Conservation (phyloP, 2,113 vertebrate genomes). For the Hyperopisus bebe region DNA sequence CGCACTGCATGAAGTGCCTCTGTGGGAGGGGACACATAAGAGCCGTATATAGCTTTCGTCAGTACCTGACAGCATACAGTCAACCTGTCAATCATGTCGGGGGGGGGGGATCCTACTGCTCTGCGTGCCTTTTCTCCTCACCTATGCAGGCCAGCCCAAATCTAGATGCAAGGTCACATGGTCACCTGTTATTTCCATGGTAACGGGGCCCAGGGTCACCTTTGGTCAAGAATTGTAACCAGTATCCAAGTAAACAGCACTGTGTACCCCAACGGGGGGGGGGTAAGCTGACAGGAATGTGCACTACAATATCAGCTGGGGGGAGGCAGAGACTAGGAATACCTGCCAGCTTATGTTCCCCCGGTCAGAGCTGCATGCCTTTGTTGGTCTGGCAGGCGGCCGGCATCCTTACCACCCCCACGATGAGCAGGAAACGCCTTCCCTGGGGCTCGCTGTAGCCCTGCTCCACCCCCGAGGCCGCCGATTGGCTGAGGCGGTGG, state of each 20-base stretch:
- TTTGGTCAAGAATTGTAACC: background rate
- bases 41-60: background rate
- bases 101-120: background rate
- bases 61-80: background rate
- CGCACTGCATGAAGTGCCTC: conserved; percentile 84
- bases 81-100: background rate
- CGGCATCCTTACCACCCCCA: conserved; percentile 74
- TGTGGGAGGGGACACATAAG: conserved; percentile 42
- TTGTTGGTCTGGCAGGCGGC: background rate
- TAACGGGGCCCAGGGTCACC: background rate
- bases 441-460: conserved; percentile 67
- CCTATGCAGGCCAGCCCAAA: background rate
- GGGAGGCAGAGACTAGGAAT: conserved; percentile 12
- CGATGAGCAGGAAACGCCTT: conserved; percentile 85
- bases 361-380: background rate
- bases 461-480: conserved; percentile 29
- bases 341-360: background rate
- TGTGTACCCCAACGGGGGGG: background rate
- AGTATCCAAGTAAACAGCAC: background rate
- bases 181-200: background rate
- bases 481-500: conserved; percentile 47
- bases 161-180: background rate
- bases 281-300: conserved; percentile 30
- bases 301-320: conserved; percentile 17
- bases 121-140: background rate